A percentile compares a stretch with the other conserved stretches of the same genome.
Evolutionary conservation across 2,797 vertebrate genomes (phyloP).

Genomic region (Salarias fasciatus): DNA sequence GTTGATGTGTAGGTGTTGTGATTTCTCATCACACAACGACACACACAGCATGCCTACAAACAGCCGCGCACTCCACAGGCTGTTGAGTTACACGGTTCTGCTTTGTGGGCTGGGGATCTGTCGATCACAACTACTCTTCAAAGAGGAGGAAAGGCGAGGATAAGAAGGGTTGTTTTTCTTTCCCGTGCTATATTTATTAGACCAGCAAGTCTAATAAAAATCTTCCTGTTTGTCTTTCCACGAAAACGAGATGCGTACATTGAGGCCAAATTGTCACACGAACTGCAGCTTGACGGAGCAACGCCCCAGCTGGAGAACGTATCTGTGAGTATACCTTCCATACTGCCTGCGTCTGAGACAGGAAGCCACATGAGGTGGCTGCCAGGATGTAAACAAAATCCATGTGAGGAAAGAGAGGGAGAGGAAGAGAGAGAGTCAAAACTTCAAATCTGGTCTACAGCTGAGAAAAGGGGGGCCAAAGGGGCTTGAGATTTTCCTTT

Average conservation of each 20-base stretch:
- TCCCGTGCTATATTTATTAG: background rate
- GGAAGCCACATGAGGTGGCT: conserved; percentile 25
- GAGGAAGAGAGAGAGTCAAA: background rate
- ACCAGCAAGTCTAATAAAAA: background rate
- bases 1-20: conserved; percentile 15
- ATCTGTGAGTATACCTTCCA: background rate
- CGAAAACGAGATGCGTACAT: background rate
- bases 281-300: background rate
- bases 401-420: conserved; percentile 42
- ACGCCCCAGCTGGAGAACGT: conserved; percentile 2
- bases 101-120: conserved; percentile 24
- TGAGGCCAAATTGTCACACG: too few relatives aligned
- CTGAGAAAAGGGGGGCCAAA: conserved; percentile 48
- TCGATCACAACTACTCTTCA: conserved; percentile 39
- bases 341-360: conserved; percentile 11
- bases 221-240: background rate
- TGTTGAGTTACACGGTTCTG: background rate
- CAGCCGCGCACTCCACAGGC: conserved; percentile 13
- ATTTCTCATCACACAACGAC: background rate
- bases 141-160: conserved; percentile 14
- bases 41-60: conserved; percentile 32
- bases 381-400: conserved; percentile 62
- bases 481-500: conserved; percentile 66
- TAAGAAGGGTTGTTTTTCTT: conserved; percentile 13
- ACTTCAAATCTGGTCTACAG: conserved; percentile 62